Evolutionary conservation across 92 coral and sea anemone species (phyloP).

Genomic region (Hydrozoanthus gracilis): DNA sequence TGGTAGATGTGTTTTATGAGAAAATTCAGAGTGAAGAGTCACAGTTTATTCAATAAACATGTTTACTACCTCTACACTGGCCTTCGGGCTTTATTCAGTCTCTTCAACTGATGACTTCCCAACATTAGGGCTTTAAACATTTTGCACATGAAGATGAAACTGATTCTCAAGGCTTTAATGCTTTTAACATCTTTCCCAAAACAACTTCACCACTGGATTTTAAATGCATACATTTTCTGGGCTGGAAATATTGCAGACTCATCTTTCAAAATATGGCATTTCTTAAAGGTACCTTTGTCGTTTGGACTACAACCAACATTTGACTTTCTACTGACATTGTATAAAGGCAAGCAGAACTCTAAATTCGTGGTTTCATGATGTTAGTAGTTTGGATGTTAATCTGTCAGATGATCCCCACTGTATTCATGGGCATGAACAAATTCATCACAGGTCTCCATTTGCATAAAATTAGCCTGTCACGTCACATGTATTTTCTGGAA

Average conservation of each 20-base stretch:
- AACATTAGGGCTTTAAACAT: slow-evolving; percentile 11
- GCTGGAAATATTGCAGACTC: not conserved
- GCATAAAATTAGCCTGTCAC: too few relatives aligned
- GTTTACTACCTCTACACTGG: slow-evolving; percentile 24
- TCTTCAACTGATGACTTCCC: not conserved
- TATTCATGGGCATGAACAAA: too few relatives aligned
- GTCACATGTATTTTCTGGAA: too few relatives aligned
- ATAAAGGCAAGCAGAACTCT: too few relatives aligned
- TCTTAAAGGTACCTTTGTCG: not conserved
- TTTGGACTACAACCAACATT: too few relatives aligned
- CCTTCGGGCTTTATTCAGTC: slow-evolving; percentile 8
- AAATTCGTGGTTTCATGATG: too few relatives aligned
- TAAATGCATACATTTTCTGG: not conserved
- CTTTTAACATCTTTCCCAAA: not conserved
- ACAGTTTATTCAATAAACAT: not conserved
- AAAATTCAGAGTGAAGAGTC: not conserved
- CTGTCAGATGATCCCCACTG: too few relatives aligned
- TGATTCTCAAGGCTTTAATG: slow-evolving; percentile 6
- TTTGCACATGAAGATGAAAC: not conserved
- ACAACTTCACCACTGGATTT: not conserved
- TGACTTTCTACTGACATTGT: too few relatives aligned
- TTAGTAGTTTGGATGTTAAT: too few relatives aligned
- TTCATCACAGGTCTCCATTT: too few relatives aligned
- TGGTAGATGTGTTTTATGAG: not conserved
- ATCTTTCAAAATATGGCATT: not conserved